A percentile compares a stretch with the other conserved stretches of the same genome.
Conservation (phyloP, 2,888 invertebrate species). For the Keiferia lycopersicella region DNA sequence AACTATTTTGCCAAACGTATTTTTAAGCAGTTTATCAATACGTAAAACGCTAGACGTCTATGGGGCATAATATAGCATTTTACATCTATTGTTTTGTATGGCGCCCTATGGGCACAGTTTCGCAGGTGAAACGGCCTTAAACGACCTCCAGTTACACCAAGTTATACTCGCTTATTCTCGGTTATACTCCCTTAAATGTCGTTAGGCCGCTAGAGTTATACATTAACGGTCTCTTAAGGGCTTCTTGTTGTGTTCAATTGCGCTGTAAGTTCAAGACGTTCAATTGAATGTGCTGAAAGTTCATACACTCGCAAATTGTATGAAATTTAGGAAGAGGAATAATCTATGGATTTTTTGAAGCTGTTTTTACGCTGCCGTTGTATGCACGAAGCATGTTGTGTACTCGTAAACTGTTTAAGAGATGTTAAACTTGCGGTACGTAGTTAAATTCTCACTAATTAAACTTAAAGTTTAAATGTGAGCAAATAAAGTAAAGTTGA, state of each 20-base stretch:
- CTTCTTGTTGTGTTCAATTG: constrained; percentile 20
- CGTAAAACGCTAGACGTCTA: not conserved
- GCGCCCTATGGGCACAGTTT: constrained; percentile 46
- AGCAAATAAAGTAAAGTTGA: constrained; percentile 27
- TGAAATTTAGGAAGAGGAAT: not conserved
- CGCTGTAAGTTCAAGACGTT: constrained; percentile 20
- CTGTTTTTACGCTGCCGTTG: not conserved
- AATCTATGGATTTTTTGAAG: not conserved
- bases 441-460: constrained; percentile 28
- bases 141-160: constrained; percentile 31
- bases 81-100: constrained; percentile 34
- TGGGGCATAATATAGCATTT: not conserved
- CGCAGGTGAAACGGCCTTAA: constrained; percentile 42
- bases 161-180: constrained; percentile 44
- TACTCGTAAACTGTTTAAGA: constrained; percentile 5
- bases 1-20: not conserved
- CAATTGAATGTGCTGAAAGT: constrained; percentile 4
- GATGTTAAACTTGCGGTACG: constrained; percentile 16
- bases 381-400: not conserved
- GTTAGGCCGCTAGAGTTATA: constrained; percentile 41
- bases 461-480: constrained; percentile 27
- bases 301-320: not conserved
- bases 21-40: not conserved
- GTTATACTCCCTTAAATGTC: constrained; percentile 49
- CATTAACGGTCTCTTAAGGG: constrained; percentile 29